These are phyloP conservation scores for Lutraria rhynchaena DNA, from an alignment of 1,140 invertebrate species.

Conservation along the genomic window DNA sequence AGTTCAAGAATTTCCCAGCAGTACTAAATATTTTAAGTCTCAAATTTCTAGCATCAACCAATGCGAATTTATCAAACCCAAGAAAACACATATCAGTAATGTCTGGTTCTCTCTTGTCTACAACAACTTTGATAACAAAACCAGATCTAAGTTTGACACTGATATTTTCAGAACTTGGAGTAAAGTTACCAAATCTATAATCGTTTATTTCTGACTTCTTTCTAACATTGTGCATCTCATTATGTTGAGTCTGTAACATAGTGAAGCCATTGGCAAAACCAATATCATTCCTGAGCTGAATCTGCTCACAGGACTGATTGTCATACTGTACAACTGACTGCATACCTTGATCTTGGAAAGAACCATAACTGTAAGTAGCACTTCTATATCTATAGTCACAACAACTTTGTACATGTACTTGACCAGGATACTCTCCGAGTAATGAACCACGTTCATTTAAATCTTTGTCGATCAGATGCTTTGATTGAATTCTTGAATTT, in stretches of 20 bases:
- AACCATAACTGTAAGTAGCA: no score
- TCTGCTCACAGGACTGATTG: not conserved
- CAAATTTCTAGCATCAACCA: conserved; percentile 21
- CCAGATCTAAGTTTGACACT: not conserved
- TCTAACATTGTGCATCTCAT: no score
- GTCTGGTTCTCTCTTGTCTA: not conserved
- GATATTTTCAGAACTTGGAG: not conserved
- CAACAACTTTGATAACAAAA: not conserved
- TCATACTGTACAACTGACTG: no score
- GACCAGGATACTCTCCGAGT: no score
- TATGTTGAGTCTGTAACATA: not conserved
- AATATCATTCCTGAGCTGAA: not conserved
- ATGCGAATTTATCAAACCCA: conserved; percentile 1
- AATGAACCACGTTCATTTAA: no score
- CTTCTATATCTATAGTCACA: no score
- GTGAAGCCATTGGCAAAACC: no score
- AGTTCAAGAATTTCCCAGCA: conserved; percentile 2
- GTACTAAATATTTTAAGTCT: conserved; percentile 19
- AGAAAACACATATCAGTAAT: not conserved
- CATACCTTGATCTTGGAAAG: no score
- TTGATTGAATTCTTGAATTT: no score
- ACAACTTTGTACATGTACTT: no score
- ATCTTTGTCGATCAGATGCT: no score
- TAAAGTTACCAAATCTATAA: not conserved
- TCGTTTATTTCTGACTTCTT: no score